Conservation (phyloP, 2,888 invertebrate species). For the Cataglyphis altisquamis region DNA sequence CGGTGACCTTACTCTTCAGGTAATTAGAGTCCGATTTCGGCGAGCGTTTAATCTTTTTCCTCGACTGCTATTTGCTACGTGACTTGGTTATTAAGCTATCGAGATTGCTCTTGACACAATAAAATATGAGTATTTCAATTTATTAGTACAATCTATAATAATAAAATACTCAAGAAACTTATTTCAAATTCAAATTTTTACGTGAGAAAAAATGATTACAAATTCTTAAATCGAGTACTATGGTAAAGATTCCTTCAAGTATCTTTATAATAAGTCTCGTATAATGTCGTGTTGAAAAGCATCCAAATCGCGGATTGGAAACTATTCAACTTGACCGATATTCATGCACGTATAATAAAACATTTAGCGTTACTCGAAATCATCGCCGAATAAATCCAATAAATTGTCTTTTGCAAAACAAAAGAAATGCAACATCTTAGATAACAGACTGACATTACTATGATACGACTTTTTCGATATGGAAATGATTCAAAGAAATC, state of each 20-base stretch:
- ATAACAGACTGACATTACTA: neutral
- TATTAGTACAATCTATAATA: neutral
- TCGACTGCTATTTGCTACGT: conserved; percentile 7
- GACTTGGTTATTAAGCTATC: conserved; percentile 23
- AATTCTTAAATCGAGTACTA: neutral
- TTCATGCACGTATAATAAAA: conserved; percentile 19
- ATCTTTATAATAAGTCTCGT: neutral
- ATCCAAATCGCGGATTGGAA: conserved; percentile 30
- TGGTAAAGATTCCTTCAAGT: neutral
- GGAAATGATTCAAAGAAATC: conserved; percentile 30
- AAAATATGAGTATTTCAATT: conserved; percentile 4
- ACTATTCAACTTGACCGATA: conserved; percentile 33
- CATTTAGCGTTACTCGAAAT: conserved; percentile 17
- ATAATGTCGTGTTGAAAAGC: conserved; percentile 8
- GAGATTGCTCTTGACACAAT: conserved; percentile 14
- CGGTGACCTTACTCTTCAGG: conserved; percentile 44
- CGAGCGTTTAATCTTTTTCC: conserved; percentile 43
- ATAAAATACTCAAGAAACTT: neutral
- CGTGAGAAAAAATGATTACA: neutral
- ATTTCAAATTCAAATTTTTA: neutral
- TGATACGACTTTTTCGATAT: conserved; percentile 22
- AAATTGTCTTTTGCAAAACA: conserved; percentile 13
- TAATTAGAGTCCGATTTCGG: conserved; percentile 52
- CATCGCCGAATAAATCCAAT: neutral
- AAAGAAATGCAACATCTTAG: neutral